Base-by-base conservation (phyloP, 2,113 vertebrate species). In the Phalacrocorax pelagicus region DNA sequence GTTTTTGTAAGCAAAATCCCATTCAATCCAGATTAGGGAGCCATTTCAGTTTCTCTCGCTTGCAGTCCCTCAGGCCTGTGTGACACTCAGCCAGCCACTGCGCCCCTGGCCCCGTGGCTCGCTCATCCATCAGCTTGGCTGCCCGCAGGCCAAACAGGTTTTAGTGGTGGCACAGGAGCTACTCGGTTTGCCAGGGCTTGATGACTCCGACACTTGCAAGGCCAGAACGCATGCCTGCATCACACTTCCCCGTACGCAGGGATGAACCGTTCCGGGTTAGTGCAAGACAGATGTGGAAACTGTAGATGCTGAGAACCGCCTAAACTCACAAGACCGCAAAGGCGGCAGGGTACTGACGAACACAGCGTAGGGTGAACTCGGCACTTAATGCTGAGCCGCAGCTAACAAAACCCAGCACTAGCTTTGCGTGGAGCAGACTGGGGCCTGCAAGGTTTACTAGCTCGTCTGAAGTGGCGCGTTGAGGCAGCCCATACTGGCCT, bases 251-350 rank as follows among this genome's bases (percentile, higher is more conserved):
- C 32, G 6, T 14, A 23, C 23, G n/a, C 26, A 9, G 10, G 32
- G n/a, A 36, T 10, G 11, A 78, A 47, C 7, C 59, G 29, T 11
- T 63, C 74, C 32, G 30, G 27, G 9, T 69, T 51, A 2, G 3
- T 1, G 19, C 0, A 0, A 55, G 34, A 65, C 0, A 0, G 42
- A 26, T 8, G 65, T 0, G 0, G 47, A 51, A 91, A 29, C 19
- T 1, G 5, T 0, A 32, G 22, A n/a, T 54, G 24, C 34, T 19
- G 47, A 84, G 72, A 81, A 71, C 27, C 51, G 42, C 38, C 57
- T 38, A 9, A 90, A 63, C 11, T 22, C 38, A 0, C 4, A n/a
- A 8, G 6, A 40, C 3, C 29, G 20, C 36, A 24, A 40, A 54
- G 14, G 11, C 34, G 29, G 42, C 24, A 63, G 42, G 57, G 26